Conservation (phyloP, 2,797 vertebrate species). For the Centroberyx gerrardi region DNA sequence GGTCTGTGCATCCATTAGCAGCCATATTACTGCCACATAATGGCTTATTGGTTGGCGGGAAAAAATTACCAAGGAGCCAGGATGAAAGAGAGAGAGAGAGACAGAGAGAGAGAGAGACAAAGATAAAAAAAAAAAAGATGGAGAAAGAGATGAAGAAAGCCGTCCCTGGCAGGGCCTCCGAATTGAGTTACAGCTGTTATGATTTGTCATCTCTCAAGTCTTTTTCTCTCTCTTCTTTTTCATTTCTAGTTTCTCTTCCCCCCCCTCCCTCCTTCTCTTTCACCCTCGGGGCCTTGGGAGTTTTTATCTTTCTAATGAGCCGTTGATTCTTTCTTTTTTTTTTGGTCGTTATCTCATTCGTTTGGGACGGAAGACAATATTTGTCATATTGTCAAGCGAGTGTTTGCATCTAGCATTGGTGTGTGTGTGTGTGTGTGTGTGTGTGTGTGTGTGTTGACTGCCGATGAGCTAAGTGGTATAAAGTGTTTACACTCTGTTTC, state of each 20-base stretch:
- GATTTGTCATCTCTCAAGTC: slow-evolving; percentile 81
- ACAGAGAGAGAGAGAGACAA: slow-evolving; percentile 47
- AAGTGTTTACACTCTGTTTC: slow-evolving; percentile 63
- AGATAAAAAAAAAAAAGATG: slow-evolving; percentile 38
- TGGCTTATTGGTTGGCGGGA: slow-evolving; percentile 83
- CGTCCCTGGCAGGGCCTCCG: slow-evolving; percentile 68
- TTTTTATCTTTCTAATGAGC: slow-evolving; percentile 82
- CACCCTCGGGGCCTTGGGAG: slow-evolving; percentile 64
- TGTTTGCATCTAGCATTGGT: slow-evolving; percentile 47
- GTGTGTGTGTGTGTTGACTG: slow-evolving; percentile 32
- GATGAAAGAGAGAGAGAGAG: slow-evolving; percentile 43
- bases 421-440: slow-evolving; percentile 18
- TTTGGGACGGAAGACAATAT: slow-evolving; percentile 76
- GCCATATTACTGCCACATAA: slow-evolving; percentile 84
- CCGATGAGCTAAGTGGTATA: slow-evolving; percentile 51
- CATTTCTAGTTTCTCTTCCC: slow-evolving; percentile 66
- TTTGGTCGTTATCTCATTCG: slow-evolving; percentile 69
- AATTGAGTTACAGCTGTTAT: slow-evolving; percentile 85
- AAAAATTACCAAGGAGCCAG: slow-evolving; percentile 74
- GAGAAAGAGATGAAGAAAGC: slow-evolving; percentile 68
- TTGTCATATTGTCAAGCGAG: slow-evolving; percentile 74
- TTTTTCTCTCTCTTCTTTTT: slow-evolving; percentile 73
- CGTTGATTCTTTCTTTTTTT: slow-evolving; percentile 64
- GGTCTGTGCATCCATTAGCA: slow-evolving; percentile 83
- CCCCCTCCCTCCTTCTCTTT: slow-evolving; percentile 42